Base-by-base conservation (phyloP, 2,797 vertebrate genomes). In the Thripadectes ignobilis region DNA sequence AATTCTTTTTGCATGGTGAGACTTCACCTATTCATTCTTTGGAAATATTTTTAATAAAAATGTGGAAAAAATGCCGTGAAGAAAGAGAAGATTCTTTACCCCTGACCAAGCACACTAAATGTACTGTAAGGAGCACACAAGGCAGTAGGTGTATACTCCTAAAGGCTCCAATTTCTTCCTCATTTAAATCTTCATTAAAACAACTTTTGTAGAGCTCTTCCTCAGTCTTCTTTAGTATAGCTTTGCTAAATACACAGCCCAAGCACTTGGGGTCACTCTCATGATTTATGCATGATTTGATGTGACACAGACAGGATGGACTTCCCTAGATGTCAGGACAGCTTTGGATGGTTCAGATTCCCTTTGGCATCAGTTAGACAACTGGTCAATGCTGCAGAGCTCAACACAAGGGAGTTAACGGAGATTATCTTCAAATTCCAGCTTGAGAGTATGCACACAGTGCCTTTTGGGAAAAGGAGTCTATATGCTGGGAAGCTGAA, bases 101-200 rank as follows among this genome's bases (percentile, higher is more conserved):
- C 24, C 30, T 32, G 7, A 26, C 43, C 61, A n/a, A 78, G 76
- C 78, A 54, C 17, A 23, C 6, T 41, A 65, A 30, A 21, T 48
- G 7, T 15, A 51, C 18, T 73, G 10, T n/a, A 26, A 74, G 29
- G 39, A 54, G 10, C 12, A 52, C 10, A 34, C 7, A 29, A 3
- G 34, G 19, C 43, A 63, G 41, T 65, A 75, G 39, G 46, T 26
- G 6, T 15, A 24, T 34, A 24, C 17, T 71, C 29, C 48, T 67
- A 39, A 78, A 91, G 39, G 22, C 29, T 79, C 11, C 24, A 22
- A 39, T 38, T 7, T 26, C 19, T 72, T 59, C n/a, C 39, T 55
- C n/a, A 51, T 51, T 79, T 69, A 85, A 83, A 77, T 59, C 45
- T 43, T 69, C 38, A 41, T 88, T 52, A 51, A 76, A 90, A 67